Conservation (phyloP, 2,113 vertebrate species). For the Catharus fuscescens region DNA sequence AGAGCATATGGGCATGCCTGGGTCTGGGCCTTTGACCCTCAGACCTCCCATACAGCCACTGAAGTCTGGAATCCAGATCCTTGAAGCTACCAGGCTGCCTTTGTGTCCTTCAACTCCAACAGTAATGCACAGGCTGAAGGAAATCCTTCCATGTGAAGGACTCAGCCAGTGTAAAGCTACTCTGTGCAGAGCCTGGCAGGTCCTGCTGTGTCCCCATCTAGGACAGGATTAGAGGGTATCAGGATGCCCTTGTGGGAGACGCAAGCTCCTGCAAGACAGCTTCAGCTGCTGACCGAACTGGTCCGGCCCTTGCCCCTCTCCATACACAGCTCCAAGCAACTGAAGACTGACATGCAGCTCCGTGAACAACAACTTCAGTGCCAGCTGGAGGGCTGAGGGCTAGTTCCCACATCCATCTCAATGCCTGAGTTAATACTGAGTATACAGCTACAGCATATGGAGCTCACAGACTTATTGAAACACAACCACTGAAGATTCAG, state of each 20-base stretch:
- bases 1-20: slow-evolving; percentile 8
- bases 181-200: not conserved
- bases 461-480: not conserved
- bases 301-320: not conserved
- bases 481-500: not conserved
- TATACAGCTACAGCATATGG: not conserved
- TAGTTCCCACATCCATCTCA: not conserved
- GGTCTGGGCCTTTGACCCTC: slow-evolving; percentile 10
- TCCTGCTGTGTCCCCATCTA: fast-evolving
- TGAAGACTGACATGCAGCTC: not conserved
- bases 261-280: not conserved
- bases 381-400: not conserved
- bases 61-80: not conserved
- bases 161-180: not conserved
- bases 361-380: not conserved
- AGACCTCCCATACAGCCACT: not conserved
- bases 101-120: not conserved
- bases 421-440: not conserved
- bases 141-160: not conserved
- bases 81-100: not conserved
- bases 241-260: not conserved
- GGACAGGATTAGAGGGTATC: not conserved
- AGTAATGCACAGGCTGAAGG: not conserved
- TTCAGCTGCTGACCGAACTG: not conserved
- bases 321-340: not conserved